These are phyloP conservation scores for Crioceris asparagi DNA, from an alignment of 2,888 invertebrate species.

Conservation along the genomic window DNA sequence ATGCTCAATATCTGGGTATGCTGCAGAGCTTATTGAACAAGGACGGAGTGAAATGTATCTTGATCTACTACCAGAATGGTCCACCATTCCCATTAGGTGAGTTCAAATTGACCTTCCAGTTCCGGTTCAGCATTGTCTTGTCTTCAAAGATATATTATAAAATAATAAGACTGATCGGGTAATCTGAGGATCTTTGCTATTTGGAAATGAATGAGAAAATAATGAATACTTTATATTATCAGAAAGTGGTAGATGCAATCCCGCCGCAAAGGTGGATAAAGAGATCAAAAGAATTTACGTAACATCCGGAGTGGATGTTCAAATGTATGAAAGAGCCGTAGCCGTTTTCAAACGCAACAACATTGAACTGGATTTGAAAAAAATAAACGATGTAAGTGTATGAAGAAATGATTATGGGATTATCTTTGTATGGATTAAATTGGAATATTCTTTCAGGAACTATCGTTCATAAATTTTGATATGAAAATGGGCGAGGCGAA, in stretches of 20 bases:
- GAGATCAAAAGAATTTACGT: slow-evolving; percentile 52
- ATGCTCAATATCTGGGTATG: slow-evolving; percentile 48
- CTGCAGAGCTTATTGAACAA: slow-evolving; percentile 48
- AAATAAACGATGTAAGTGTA: slow-evolving; percentile 52
- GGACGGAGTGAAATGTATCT: slow-evolving; percentile 47
- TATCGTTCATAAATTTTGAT: slow-evolving; percentile 30
- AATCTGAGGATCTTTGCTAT: no score
- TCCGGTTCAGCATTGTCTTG: no score
- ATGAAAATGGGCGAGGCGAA: slow-evolving; percentile 26
- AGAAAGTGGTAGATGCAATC: slow-evolving; percentile 54
- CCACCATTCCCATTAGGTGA: slow-evolving; percentile 55
- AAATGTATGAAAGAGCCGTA: slow-evolving; percentile 53
- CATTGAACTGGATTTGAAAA: slow-evolving; percentile 49
- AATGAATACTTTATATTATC: no score
- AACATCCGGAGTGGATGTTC: slow-evolving; percentile 44
- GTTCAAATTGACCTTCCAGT: no score
- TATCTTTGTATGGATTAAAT: not conserved
- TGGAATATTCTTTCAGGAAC: slow-evolving; percentile 25
- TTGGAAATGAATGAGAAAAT: no score
- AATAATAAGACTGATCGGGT: no score
- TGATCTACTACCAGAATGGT: slow-evolving; percentile 57
- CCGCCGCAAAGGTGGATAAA: slow-evolving; percentile 31
- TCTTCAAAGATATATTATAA: no score
- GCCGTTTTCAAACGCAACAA: slow-evolving; percentile 57
- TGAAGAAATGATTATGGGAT: not conserved